Percentiles rank a stretch among this genome's conserved stretches.
phyloP scores from a whole-genome alignment of 2,888 invertebrate genomes.

The Anthophora plumipes region DNA sequence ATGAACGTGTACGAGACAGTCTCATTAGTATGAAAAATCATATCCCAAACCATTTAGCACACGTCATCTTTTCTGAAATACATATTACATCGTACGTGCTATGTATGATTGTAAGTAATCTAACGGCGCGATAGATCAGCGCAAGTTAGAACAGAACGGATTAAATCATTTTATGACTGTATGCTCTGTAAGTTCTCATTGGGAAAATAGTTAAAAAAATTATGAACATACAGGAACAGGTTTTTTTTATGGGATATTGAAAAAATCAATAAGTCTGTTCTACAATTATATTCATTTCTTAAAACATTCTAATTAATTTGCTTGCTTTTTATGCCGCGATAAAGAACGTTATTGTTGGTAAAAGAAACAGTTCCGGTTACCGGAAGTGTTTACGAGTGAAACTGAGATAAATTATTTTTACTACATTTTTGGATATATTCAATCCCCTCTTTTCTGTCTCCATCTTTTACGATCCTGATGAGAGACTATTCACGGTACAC shows the following conservation, averaged over 20 bases:
- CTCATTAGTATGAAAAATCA: neutral
- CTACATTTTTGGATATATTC: conserved; percentile 49
- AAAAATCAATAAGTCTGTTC: conserved; percentile 50
- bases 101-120: conserved; percentile 17
- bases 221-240: neutral
- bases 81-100: conserved; percentile 14
- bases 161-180: neutral
- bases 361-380: neutral
- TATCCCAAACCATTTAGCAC: conserved; percentile 10
- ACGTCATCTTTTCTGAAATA: conserved; percentile 27
- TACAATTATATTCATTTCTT: conserved; percentile 17
- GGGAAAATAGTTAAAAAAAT: neutral
- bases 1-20: conserved; percentile 13
- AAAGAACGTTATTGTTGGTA: neutral
- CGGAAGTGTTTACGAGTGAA: neutral
- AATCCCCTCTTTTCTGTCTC: conserved; percentile 32
- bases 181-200: neutral
- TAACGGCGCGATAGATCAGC: conserved; percentile 40
- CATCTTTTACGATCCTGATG: conserved; percentile 52
- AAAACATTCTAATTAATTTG: conserved; percentile 11
- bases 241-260: conserved; percentile 17
- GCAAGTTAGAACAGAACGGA: conserved; percentile 12
- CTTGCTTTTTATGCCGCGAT: neutral
- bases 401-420: conserved; percentile 30
- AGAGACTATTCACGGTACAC: conserved; percentile 52